Evolutionary conservation across 2,888 invertebrate species (phyloP).

Genomic region (Criorhina ranunculi): DNA sequence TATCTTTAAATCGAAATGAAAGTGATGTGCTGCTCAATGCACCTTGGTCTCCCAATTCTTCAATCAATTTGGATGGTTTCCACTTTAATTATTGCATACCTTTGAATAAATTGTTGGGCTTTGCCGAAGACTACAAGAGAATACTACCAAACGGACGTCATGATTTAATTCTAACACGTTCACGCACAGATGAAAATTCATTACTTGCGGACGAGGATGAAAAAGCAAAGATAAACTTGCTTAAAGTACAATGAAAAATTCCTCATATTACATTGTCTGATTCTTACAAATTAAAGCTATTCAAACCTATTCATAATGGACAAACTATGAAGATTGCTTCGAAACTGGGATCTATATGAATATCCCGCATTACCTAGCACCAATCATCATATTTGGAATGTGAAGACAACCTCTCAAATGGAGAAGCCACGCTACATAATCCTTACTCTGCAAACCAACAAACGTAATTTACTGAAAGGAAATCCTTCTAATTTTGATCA

Average conservation of each 20-base stretch:
- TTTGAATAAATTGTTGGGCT: constrained; percentile 79
- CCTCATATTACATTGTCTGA: constrained; percentile 39
- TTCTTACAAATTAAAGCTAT: constrained; percentile 51
- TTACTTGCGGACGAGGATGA: neutral
- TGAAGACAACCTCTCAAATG: constrained; percentile 80
- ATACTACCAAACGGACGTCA: constrained; percentile 81
- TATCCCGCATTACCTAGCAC: constrained; percentile 31
- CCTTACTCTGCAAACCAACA: constrained; percentile 81
- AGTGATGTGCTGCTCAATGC: too few species aligned
- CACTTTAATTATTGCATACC: constrained; percentile 79
- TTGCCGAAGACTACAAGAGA: constrained; percentile 81
- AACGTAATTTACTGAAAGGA: too few species aligned
- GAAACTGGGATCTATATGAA: constrained; percentile 68
- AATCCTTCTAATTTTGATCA: too few species aligned
- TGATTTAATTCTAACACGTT: constrained; percentile 79
- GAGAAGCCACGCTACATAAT: constrained; percentile 83
- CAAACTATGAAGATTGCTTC: constrained; percentile 38
- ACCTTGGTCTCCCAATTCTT: constrained; percentile 72
- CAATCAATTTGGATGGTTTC: constrained; percentile 60
- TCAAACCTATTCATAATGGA: too few species aligned
- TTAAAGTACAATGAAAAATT: constrained; percentile 55
- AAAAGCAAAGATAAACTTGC: constrained; percentile 12
- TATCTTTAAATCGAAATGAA: too few species aligned
- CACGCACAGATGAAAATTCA: constrained; percentile 6
- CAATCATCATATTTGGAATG: constrained; percentile 80